Evolutionary conservation across 1,140 invertebrate genomes (phyloP), one percentile per base, ranked within the genome.

Genomic region (Neodiprion lecontei): DNA sequence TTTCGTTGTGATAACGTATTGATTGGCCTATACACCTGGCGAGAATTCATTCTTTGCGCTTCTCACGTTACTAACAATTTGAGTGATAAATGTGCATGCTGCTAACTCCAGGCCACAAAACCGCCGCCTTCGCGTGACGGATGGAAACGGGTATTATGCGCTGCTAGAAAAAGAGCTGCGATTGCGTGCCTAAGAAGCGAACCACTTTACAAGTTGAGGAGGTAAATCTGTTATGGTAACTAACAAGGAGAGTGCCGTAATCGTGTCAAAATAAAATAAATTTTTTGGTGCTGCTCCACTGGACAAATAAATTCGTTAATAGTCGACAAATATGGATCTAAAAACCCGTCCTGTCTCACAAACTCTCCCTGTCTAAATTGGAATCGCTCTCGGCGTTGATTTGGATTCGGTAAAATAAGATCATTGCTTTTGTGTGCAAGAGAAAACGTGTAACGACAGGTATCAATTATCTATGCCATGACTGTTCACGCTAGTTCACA

Each of bases 181-280:
- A 93, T 99, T 87, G 97, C 97, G 82, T 99, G 98, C 87, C 93
- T 99, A 82, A 92, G 97, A 87, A 97, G 96, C 89, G 93, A 93
- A 70, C 96, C 96, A 80, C 92, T 99, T 49, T 97, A 99, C 91
- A 96, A 94, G 83, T 88, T 98, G 77, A 95, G 94, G 89, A 96
- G 96, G 97, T 96, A 84, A 79, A 61, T 61, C 4, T 14, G 53
- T 7, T 17, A 8, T 17, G n/a, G 53, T 61, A 12, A 61, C 53
- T 61, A 12, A 61, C 11, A 9, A 14, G 53, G 53, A 14, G 53
- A 61, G n/a, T 5, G 0, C 28, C 28, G 5, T 5, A 5, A 1
- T 40, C 28, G 5, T 40, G 28, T 40, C 28, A 40, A 1, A 5
- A 40, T 2, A 40, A 40, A 40, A 40, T 40, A 40, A 40, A 21